Base-by-base conservation (phyloP, 2,113 vertebrate species). In the Leptobrachium ailaonicum region DNA sequence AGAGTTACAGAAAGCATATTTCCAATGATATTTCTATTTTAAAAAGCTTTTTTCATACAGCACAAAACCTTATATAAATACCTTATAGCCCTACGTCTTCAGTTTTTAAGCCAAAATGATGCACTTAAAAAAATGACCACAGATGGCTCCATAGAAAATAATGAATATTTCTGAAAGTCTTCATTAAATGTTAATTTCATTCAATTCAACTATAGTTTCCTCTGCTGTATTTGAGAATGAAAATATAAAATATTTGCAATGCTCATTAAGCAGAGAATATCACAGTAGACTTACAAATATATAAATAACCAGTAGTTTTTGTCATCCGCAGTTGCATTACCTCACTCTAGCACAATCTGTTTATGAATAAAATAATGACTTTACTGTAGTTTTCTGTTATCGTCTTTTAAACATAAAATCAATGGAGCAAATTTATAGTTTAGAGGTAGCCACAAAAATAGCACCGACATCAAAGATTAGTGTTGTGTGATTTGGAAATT, bases 381-480 rank as follows among this genome's bases (percentile, higher is more conserved):
- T 10, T 60, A 60, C 56, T 60, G 13, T 60, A 60, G 6, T 14
- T 60, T 60, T 12, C 3, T 60, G 6, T 60, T 60, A 60, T 12
- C 11, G 13, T 13, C 56, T 14, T 14, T 60, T 60, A 12, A 60
- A 60, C 56, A 60, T 60, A 2, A 60, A 60, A 60, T 60, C 56
- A 60, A 60, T 60, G 56, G 56, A 60, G 2, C 56, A 60, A 60
- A 60, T 60, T 60, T 60, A 60, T 54, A 54, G 50, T 60, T 1
- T 60, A 10, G 56, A 60, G 13, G 56, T 60, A 60, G 56, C 56
- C 56, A 60, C 56, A 60, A 60, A 60, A 60, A 60, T 60, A 60
- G 56, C 3, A 60, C 56, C 13, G 11, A 12, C 56, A 60, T 60
- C 56, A 60, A 60, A 60, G 56, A 60, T 60, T 60, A 60, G 56